Conservation (phyloP, 2,113 vertebrate genomes). For the Psilopsiagon aymara region DNA sequence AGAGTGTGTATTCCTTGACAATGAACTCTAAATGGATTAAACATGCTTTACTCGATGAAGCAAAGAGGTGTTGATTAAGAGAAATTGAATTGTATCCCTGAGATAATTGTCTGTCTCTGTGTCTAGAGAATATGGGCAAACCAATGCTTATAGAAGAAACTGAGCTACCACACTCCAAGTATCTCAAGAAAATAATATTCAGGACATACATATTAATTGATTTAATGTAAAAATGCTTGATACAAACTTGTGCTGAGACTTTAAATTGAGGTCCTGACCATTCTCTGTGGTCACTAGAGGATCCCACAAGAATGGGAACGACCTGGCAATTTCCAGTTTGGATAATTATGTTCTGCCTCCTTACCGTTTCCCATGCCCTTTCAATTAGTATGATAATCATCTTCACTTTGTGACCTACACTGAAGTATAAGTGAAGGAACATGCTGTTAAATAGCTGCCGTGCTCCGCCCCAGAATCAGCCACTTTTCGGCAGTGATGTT, state of each 20-base stretch:
- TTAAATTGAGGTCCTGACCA: conserved; percentile 61
- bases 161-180: not conserved
- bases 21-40: conserved; percentile 58
- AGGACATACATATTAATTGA: conserved; percentile 54
- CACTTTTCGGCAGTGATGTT: not conserved
- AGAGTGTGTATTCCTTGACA: conserved; percentile 37
- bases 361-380: conserved; percentile 59
- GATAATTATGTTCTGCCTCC: conserved; percentile 63
- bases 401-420: conserved; percentile 7
- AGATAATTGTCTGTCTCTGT: conserved; percentile 55
- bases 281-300: conserved; percentile 54
- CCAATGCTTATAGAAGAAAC: not conserved
- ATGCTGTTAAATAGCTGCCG: not conserved
- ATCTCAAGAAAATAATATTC: conserved; percentile 50
- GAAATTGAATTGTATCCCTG: conserved; percentile 65
- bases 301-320: conserved; percentile 36
- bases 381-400: conserved; percentile 71
- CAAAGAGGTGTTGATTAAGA: conserved; percentile 67
- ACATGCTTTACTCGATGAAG: conserved; percentile 26
- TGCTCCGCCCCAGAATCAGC: not conserved
- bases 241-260: conserved; percentile 57
- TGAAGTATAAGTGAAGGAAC: not conserved
- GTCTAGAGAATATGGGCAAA: conserved; percentile 34
- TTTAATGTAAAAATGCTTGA: conserved; percentile 51
- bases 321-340: conserved; percentile 64